Evolutionary conservation across 2,888 invertebrate species (phyloP), one percentile per base, ranked within the genome.

Genomic region (Stramonita haemastoma): DNA sequence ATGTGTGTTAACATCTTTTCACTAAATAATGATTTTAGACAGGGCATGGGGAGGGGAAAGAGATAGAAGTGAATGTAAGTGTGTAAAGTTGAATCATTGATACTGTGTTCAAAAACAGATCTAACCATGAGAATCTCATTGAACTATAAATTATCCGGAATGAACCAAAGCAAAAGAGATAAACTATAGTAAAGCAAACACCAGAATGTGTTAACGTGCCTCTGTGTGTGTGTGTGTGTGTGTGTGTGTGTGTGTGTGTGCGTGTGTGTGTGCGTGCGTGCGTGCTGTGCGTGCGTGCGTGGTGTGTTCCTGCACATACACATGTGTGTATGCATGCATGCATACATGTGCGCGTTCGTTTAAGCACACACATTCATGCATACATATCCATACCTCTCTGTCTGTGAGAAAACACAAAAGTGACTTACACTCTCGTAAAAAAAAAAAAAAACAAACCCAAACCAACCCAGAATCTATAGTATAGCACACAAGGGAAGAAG

Each of bases 161-260:
- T 46, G 46, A 46, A 46, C 46, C 46, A 46, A 8, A 46, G 46
- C 4, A 46, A 46, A 46, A 46, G 46, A 46, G 46, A 8, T 46
- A 46, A 46, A 46, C 46, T 46, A 46, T 2, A 46, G 46, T 46
- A 8, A 46, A 46, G 8, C 46, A 8, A 46, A 8, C 8, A 8
- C 46, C 46, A 46, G 46, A 46, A 5, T 77, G 77, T 26, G 19
- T 77, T 32, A 32, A 32, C 15, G 32, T 77, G 0, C 32, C 11
- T 8, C 17, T 77, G 77, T 77, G 77, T 32, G 17, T 73, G 26
- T 73, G 73, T 73, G n/a, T 73, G n/a, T 73, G 26, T 73, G 73
- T 73, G 26, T n/a, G n/a, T n/a, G 73, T 26, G 73, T 79, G 77
- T 79, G 77, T 77, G 77, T 32, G 77, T 32, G 77, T 32, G 81